A percentile compares a stretch with the other conserved stretches of the same genome.
phyloP scores from a whole-genome alignment of 1,140 invertebrate genomes.

The Myzus persicae region DNA sequence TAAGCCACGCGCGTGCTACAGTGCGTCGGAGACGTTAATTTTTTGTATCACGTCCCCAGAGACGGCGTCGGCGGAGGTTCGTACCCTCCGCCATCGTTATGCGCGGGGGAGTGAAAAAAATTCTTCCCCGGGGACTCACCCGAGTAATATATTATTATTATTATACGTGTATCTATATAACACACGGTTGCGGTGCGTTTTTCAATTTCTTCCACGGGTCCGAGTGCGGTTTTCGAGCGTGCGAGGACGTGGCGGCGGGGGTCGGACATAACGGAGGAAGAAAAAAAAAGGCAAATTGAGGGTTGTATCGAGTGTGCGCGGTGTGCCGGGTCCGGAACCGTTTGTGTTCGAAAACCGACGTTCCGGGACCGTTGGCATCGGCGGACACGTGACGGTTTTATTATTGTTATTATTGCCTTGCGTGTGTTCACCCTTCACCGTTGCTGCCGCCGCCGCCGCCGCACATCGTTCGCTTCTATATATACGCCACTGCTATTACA shows the following conservation, averaged over 20 bases:
- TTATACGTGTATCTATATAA: background rate
- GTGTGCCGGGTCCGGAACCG: constrained; percentile 37
- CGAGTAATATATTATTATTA: background rate
- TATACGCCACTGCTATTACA: background rate
- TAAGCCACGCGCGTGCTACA: background rate
- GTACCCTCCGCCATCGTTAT: background rate
- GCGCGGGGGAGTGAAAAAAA: background rate
- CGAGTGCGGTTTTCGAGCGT: background rate
- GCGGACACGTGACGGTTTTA: constrained; percentile 53
- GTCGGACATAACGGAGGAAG: background rate
- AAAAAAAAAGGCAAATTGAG: constrained; percentile 41
- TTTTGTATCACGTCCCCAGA: constrained; percentile 22
- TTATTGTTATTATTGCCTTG: constrained; percentile 30
- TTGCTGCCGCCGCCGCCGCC: background rate
- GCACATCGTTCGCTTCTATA: background rate
- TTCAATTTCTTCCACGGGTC: constrained; percentile 32
- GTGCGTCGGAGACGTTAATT: background rate
- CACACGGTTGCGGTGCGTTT: background rate
- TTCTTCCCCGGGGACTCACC: background rate
- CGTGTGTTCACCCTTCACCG: background rate
- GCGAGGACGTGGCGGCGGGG: background rate
- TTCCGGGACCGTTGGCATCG: constrained; percentile 48
- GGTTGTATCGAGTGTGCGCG: constrained; percentile 41
- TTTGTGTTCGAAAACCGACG: constrained; percentile 53
- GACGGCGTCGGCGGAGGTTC: background rate